Base-by-base conservation (phyloP, 2,888 invertebrate species). In the Pelosia muscerda region DNA sequence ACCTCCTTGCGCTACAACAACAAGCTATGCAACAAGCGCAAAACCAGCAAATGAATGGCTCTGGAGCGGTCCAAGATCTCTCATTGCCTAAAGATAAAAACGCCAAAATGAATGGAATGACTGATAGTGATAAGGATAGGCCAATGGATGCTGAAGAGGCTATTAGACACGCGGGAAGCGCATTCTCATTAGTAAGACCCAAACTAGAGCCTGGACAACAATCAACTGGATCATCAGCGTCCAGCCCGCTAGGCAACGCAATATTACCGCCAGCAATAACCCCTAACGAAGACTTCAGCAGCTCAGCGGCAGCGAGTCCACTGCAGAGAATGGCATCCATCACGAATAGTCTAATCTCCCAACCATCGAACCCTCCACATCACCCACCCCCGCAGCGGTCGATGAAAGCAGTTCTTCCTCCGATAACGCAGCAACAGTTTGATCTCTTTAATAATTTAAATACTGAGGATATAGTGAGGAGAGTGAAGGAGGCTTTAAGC, bases 401-500 rank as follows among this genome's bases (percentile, higher is more conserved):
- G 22, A 96, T 99, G 84, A 98, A 99, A 94, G 99, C 99, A 38
- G 99, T 99, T 60, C 96, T 99, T 82, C 99, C 99, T 56, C 99
- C 99, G 3, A 99, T 99, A 78, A 99, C 99, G 1, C 99, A 99
- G 89, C 99, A 99, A 86, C 99, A 99, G 89, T 99, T 99, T 92
- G 99, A 99, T 92, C 97, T 98, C 95, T 99, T 99, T 95, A 98
- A 99, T 89, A 98, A 98, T 90, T 96, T 99, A 77, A 99, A 99
- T 91, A 99, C 99, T 1, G 99, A 99, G 94, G 99, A 99, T 78
- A 98, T 99, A 81, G 99, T 99, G 65, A 97, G 98, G 85, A 97
- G 98, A 93, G 98, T 98, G 26, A 98, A 98, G 92, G 98, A 99
- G 92, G 98, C 98, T 83, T 94, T 98, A 66, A 98, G 98, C 82